Conservation (phyloP, 1,140 invertebrate genomes). For the Drosophila trapezifrons region DNA sequence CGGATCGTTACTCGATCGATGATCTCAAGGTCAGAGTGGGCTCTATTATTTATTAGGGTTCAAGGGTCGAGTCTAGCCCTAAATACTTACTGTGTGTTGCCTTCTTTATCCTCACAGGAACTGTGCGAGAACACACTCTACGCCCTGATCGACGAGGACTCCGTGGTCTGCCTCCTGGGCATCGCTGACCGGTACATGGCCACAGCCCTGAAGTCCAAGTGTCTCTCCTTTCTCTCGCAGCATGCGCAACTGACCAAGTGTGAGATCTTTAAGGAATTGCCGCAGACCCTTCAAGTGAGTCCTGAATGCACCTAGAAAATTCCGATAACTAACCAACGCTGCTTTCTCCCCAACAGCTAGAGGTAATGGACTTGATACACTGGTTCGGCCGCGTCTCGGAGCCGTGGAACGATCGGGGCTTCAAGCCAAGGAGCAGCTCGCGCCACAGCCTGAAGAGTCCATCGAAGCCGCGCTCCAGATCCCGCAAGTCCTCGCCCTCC, state of each 20-base stretch:
- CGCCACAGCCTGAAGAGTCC: slow-evolving; percentile 75
- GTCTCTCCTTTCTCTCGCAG: slow-evolving; percentile 85
- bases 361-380: slow-evolving; percentile 79
- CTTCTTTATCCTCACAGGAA: slow-evolving; percentile 70
- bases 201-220: slow-evolving; percentile 86
- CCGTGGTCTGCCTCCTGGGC: slow-evolving; percentile 87
- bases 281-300: slow-evolving; percentile 86
- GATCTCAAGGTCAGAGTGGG: slow-evolving; percentile 66
- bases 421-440: slow-evolving; percentile 69
- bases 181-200: slow-evolving; percentile 89
- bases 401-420: slow-evolving; percentile 73
- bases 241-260: slow-evolving; percentile 86
- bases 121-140: slow-evolving; percentile 87
- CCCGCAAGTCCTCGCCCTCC: slow-evolving; percentile 79
- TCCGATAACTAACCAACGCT: background rate
- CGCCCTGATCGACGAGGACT: slow-evolving; percentile 87
- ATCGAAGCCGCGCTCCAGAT: slow-evolving; percentile 72
- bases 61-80: too few relatives aligned
- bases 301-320: too few relatives aligned
- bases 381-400: slow-evolving; percentile 81
- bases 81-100: too few relatives aligned
- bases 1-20: slow-evolving; percentile 84
- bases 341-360: slow-evolving; percentile 43
- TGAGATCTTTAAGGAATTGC: slow-evolving; percentile 88
- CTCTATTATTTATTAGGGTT: too few relatives aligned